phyloP scores from a whole-genome alignment of 2,113 vertebrate species.

The Lophochroa leadbeateri region DNA sequence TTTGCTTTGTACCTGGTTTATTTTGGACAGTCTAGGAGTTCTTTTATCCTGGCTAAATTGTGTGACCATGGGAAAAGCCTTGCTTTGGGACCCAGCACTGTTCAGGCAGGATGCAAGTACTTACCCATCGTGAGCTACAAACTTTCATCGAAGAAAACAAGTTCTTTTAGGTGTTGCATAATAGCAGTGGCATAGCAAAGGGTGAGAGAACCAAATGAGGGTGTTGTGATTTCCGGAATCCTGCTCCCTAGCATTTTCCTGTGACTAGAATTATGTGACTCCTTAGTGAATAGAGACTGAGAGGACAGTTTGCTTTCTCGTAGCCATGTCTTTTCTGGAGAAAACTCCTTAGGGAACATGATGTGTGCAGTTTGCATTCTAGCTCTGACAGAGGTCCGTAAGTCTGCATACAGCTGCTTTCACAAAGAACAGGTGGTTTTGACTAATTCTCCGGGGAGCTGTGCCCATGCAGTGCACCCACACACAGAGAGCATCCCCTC shows the following conservation, averaged over 20 bases:
- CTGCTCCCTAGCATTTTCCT: neutral
- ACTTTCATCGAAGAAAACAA: neutral
- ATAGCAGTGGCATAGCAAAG: neutral
- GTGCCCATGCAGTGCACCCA: fast-evolving
- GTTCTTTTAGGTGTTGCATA: neutral
- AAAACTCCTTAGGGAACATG: neutral
- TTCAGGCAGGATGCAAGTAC: neutral
- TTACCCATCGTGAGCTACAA: neutral
- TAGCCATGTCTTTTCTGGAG: neutral
- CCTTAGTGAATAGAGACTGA: neutral
- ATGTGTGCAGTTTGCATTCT: neutral
- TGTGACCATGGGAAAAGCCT: no score
- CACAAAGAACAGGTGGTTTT: neutral
- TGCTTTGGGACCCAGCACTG: neutral
- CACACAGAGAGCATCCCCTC: no score
- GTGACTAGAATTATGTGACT: neutral
- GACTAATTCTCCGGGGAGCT: neutral
- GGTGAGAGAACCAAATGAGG: neutral
- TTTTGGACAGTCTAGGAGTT: no score
- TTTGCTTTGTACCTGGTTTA: no score
- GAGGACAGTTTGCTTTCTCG: neutral
- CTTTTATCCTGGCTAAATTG: no score
- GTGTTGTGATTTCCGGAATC: neutral
- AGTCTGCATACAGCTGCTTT: neutral
- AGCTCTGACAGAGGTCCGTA: neutral